These are phyloP conservation scores for Schmidtea mediterranea DNA, from an alignment of 1,140 invertebrate genomes.

Conservation along the genomic window DNA sequence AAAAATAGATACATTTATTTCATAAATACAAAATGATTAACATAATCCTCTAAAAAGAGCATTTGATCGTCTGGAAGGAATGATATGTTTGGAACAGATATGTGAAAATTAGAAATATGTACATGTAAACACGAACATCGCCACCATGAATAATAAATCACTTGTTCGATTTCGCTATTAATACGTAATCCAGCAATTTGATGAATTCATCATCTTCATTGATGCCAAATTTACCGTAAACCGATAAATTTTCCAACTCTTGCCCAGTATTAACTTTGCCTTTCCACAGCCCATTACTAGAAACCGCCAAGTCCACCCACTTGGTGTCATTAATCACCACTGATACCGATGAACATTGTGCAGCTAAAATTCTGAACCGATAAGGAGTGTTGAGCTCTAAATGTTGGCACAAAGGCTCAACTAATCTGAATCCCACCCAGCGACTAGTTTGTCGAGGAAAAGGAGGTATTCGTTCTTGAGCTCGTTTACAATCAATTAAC, in stretches of 20 bases:
- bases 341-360: background rate
- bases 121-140: no score
- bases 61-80: no score
- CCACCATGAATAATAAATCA: no score
- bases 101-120: no score
- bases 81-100: no score
- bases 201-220: background rate
- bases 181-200: conserved; percentile 1
- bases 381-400: background rate
- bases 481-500: conserved; percentile 17
- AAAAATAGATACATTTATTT: no score
- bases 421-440: conserved; percentile 19
- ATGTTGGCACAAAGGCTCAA: conserved; percentile 15
- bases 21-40: no score
- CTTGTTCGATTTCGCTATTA: background rate
- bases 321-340: conserved; percentile 1
- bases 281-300: background rate
- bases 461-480: conserved; percentile 14
- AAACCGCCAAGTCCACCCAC: background rate
- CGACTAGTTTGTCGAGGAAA: conserved; percentile 20
- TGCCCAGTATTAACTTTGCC: background rate
- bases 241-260: conserved; percentile 1
- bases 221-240: background rate
- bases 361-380: background rate
- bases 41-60: no score